Evolutionary conservation across 2,113 vertebrate species (phyloP), one percentile per base, ranked within the genome.

Genomic region (Cavia porcellus): DNA sequence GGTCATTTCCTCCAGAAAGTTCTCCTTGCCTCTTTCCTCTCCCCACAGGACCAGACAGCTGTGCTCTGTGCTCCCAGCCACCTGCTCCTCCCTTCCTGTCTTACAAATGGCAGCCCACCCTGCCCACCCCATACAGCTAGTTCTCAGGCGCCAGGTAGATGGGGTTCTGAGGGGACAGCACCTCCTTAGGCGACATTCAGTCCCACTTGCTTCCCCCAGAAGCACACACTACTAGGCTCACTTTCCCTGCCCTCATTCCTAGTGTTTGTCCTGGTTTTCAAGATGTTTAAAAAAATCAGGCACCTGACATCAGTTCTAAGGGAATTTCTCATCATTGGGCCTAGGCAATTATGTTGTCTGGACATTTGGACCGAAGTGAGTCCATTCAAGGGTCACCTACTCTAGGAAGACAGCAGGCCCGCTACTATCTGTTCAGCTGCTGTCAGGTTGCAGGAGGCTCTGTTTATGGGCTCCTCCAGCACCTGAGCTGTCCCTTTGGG

Each of bases 121-220:
- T 14, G 30, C 3, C 14, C 52, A 11, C 52, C 59, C 50, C 9
- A 22, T 0, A 0, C 1, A 14, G 10, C 42, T 35, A 9, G 25
- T 11, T 32, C 62, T 50, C 24, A 82, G 64, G 25, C 7, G 25
- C 68, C 32, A 30, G 47, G 38, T 1, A 8, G 38, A n/a, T 0
- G 9, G 59, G 30, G 15, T 10, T 35, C 24, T 3, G 1, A 57
- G 30, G 59, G 0, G 7, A 45, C 86, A 79, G 38, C 0, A 0
- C 81, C 66, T 30, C 61, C 59, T 77, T 13, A 38, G 81, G 66
- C 12, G 30, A 35, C 20, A 38, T 12, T 84, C 8, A 0, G 4
- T 32, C 25, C 55, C 28, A 22, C 22, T 61, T 30, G 1, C 45
- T 45, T 35, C 45, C 90, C 66, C 52, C 19, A 8, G 5, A 8